Evolutionary conservation across 1,140 invertebrate genomes (phyloP).

Genomic region (Goniozus legneri): DNA sequence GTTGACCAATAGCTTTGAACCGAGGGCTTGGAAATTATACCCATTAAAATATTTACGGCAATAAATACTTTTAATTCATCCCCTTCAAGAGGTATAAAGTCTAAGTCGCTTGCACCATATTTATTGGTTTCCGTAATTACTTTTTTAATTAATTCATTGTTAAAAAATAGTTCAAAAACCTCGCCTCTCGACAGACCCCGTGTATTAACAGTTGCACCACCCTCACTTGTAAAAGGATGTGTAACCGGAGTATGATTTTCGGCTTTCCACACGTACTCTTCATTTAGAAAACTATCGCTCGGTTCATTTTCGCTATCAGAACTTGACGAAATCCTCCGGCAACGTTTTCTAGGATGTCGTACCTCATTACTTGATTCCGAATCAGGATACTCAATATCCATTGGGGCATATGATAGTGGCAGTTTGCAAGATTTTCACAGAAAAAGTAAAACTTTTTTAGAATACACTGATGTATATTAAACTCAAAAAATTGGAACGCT

Average conservation of each 20-base stretch:
- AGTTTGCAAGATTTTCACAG: slow-evolving; percentile 7
- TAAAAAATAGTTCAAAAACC: slow-evolving; percentile 14
- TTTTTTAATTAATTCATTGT: slow-evolving; percentile 8
- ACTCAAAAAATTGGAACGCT: background rate
- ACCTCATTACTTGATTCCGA: slow-evolving; percentile 7
- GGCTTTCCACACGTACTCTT: slow-evolving; percentile 4
- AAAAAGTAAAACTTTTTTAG: slow-evolving; percentile 7
- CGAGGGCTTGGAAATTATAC: slow-evolving; percentile 7
- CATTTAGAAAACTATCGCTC: slow-evolving; percentile 3
- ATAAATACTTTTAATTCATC: slow-evolving; percentile 12
- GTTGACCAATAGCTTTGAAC: slow-evolving; percentile 11
- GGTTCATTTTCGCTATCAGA: slow-evolving; percentile 6
- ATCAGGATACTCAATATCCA: slow-evolving; percentile 14
- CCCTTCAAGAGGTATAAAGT: slow-evolving; percentile 1
- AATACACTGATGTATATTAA: slow-evolving; percentile 5
- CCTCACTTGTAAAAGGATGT: slow-evolving; percentile 2
- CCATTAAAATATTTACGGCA: slow-evolving; percentile 13
- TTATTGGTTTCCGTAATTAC: slow-evolving; percentile 12
- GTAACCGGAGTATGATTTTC: slow-evolving; percentile 4
- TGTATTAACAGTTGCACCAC: slow-evolving; percentile 1
- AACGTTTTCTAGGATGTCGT: slow-evolving; percentile 6
- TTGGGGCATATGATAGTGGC: slow-evolving; percentile 3
- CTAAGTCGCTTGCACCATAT: background rate
- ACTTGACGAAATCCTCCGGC: slow-evolving; percentile 5
- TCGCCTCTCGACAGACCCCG: slow-evolving; percentile 7